Conservation (phyloP, 2,888 invertebrate genomes). For the Blastobasis lacticolella region DNA sequence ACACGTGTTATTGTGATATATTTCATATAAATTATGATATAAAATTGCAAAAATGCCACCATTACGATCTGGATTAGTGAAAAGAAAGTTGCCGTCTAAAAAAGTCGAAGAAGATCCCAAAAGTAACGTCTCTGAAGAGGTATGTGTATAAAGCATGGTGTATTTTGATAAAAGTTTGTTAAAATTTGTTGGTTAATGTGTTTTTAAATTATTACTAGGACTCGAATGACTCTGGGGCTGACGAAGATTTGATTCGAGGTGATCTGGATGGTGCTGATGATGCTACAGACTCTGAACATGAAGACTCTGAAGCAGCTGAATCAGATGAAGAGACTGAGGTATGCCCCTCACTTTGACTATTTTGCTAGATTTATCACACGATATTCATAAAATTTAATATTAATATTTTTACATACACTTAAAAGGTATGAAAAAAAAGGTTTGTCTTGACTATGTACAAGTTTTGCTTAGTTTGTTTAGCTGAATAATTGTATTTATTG, state of each 20-base stretch:
- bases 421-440: too few relatives aligned
- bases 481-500: not conserved
- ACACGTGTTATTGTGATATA: not conserved
- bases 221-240: slow-evolving; percentile 22
- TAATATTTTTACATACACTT: too few relatives aligned
- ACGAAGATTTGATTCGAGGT: slow-evolving; percentile 36
- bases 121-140: slow-evolving; percentile 23
- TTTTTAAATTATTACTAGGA: slow-evolving; percentile 11
- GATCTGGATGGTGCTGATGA: slow-evolving; percentile 39
- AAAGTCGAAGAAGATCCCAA: slow-evolving; percentile 14
- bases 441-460: too few relatives aligned
- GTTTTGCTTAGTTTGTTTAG: not conserved
- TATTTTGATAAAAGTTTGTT: not conserved
- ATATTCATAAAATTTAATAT: too few relatives aligned
- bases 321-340: slow-evolving; percentile 64
- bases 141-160: not conserved
- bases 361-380: too few relatives aligned
- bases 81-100: slow-evolving; percentile 40
- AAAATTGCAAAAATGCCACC: slow-evolving; percentile 48
- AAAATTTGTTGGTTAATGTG: not conserved
- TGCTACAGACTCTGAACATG: slow-evolving; percentile 53
- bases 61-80: slow-evolving; percentile 47
- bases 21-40: not conserved
- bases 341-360: slow-evolving; percentile 11
- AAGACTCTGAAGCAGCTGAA: slow-evolving; percentile 53